Conservation (phyloP, 2,797 vertebrate genomes). For the Arctocebus calabarensis region DNA sequence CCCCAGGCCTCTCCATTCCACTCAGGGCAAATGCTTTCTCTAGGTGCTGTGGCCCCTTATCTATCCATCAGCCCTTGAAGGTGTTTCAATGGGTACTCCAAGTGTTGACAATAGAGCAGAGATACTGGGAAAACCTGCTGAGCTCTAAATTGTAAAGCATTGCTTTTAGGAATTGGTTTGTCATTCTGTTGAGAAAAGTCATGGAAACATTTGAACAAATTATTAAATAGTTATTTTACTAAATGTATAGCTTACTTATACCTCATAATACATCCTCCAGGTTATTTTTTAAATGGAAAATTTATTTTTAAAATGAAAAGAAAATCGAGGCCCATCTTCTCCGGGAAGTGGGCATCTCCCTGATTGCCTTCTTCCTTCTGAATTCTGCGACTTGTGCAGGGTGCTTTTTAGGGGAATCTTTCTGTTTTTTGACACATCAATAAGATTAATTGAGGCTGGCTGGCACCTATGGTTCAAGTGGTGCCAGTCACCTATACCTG, state of each 20-base stretch:
- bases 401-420: background rate
- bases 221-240: slow-evolving; percentile 22
- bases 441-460: background rate
- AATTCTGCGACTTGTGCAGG: background rate
- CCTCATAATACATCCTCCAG: background rate
- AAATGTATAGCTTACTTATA: slow-evolving; percentile 11
- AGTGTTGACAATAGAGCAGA: background rate
- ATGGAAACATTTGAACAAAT: background rate
- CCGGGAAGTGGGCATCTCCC: background rate
- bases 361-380: background rate
- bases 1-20: background rate
- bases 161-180: background rate
- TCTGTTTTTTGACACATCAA: slow-evolving; percentile 29
- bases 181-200: background rate
- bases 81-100: background rate
- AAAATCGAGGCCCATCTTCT: background rate
- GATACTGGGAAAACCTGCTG: background rate
- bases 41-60: background rate
- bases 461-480: too few relatives aligned
- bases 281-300: slow-evolving; percentile 31
- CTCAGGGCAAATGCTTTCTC: background rate
- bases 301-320: background rate
- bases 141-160: background rate
- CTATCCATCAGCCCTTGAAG: background rate
- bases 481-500: too few relatives aligned